These are phyloP conservation scores for Neodon shergylaensis DNA, from an alignment of 2,113 vertebrate genomes.

Conservation along the genomic window DNA sequence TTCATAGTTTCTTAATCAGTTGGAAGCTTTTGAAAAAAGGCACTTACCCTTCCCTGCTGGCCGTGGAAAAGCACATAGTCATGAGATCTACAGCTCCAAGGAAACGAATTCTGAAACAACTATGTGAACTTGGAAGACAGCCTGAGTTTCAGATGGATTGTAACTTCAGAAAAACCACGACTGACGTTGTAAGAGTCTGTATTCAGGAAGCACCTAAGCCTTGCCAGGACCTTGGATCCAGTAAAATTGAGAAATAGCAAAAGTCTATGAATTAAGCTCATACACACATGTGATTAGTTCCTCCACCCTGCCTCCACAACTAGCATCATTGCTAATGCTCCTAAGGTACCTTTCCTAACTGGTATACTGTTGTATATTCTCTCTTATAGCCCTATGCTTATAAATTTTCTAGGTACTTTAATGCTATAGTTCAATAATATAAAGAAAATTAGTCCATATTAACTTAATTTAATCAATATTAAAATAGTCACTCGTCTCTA, in stretches of 20 bases:
- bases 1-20: neutral
- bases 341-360: neutral
- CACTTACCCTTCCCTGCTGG: neutral
- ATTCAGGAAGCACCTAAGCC: neutral
- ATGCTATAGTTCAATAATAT: neutral
- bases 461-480: neutral
- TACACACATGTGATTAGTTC: neutral
- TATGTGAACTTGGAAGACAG: neutral
- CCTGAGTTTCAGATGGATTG: neutral
- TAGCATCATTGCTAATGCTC: neutral
- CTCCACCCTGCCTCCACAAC: neutral
- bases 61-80: neutral
- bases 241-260: neutral
- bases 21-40: neutral
- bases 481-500: neutral
- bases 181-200: neutral
- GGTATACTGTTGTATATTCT: neutral
- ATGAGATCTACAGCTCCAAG: neutral
- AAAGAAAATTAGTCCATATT: neutral
- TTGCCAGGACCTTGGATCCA: fast-evolving
- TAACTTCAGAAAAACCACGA: neutral
- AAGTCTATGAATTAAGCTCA: neutral
- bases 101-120: neutral
- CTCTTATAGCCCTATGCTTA: neutral
- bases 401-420: neutral